phyloP scores from a whole-genome alignment of 2,113 vertebrate genomes.

The Archilochus colubris region DNA sequence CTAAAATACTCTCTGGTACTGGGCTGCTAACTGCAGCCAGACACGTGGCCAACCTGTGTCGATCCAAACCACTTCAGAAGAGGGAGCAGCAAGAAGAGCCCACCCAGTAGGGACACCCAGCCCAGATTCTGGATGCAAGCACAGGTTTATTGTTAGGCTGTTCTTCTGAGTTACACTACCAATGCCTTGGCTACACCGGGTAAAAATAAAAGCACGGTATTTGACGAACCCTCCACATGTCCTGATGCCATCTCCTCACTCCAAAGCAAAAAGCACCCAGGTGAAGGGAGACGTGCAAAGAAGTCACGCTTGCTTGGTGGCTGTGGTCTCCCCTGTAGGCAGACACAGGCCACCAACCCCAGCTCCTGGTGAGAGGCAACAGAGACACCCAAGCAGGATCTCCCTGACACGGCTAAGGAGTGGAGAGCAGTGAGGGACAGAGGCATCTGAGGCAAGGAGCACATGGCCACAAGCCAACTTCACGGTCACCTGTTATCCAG shows the following conservation, averaged over 20 bases:
- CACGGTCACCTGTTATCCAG: background rate
- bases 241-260: background rate
- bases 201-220: conserved; percentile 5
- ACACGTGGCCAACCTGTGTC: background rate
- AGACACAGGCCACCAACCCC: background rate
- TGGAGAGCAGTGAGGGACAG: background rate
- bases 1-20: background rate
- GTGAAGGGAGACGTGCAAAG: accelerated
- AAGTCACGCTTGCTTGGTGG: background rate
- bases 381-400: background rate
- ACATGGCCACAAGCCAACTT: background rate
- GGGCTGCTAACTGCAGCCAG: background rate
- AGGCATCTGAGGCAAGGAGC: background rate
- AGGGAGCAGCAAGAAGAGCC: background rate
- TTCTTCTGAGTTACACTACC: conserved; percentile 11
- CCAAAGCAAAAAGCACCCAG: accelerated
- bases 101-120: background rate
- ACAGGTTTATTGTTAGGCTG: background rate
- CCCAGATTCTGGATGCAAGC: background rate
- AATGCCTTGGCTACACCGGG: background rate
- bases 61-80: background rate
- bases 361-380: background rate
- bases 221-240: background rate
- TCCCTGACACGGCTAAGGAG: background rate
- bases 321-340: no score